phyloP scores from a whole-genome alignment of 2,888 invertebrate species.

The Stenotaenia linearis region DNA sequence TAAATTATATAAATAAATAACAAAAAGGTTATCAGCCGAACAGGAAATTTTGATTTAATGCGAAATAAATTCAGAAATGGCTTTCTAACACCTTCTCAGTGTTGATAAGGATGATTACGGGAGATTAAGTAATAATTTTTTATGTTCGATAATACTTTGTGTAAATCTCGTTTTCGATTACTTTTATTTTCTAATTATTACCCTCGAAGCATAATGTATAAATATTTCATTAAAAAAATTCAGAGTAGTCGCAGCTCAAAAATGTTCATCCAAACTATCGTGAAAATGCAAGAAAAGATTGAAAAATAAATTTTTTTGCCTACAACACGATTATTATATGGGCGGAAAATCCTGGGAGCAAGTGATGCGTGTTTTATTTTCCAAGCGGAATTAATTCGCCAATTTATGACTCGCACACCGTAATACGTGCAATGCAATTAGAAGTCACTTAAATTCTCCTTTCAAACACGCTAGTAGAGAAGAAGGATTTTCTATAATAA shows the following conservation, averaged over 20 bases:
- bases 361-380: background rate
- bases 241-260: background rate
- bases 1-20: too few relatives aligned
- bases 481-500: background rate
- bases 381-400: background rate
- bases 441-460: background rate
- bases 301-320: background rate
- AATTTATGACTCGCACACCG: background rate
- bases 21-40: too few relatives aligned
- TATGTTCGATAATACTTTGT: too few relatives aligned
- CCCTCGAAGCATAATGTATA: background rate
- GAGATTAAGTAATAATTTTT: too few relatives aligned
- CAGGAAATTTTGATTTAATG: too few relatives aligned
- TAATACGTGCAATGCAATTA: background rate
- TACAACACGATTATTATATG: background rate
- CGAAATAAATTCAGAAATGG: too few relatives aligned
- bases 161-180: too few relatives aligned
- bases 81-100: too few relatives aligned
- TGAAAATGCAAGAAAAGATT: background rate
- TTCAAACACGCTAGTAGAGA: background rate
- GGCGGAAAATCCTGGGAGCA: background rate
- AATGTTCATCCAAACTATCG: background rate
- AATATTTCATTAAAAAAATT: background rate
- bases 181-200: background rate
- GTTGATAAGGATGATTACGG: too few relatives aligned